phyloP scores from a whole-genome alignment of 2,888 invertebrate genomes.

The Heterodera filipjevi region DNA sequence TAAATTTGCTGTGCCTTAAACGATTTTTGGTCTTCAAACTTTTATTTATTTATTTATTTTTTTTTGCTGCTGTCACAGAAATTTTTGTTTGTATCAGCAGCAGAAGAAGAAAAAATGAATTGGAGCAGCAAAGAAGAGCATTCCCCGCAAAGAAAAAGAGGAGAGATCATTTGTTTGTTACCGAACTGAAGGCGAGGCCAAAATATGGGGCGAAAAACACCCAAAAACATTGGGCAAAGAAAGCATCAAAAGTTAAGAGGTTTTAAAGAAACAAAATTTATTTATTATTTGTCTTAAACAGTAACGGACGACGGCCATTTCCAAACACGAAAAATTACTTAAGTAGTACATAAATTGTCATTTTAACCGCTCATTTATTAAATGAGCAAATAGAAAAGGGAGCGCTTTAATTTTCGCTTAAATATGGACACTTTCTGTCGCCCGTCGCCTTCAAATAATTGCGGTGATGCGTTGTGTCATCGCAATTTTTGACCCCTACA shows the following conservation, averaged over 20 bases:
- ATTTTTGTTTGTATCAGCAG: background rate
- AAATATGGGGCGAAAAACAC: background rate
- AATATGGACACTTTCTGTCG: too few species aligned
- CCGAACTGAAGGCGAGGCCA: background rate
- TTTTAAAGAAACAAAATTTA: too few species aligned
- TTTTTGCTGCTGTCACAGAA: background rate
- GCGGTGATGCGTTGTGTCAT: background rate
- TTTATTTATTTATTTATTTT: background rate
- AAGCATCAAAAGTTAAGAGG: too few species aligned
- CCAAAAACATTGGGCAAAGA: background rate
- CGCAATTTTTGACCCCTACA: background rate
- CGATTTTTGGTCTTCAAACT: constrained; percentile 7
- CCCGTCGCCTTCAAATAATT: background rate
- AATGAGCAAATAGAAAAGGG: background rate
- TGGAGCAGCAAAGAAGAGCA: background rate
- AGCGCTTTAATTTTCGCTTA: too few species aligned
- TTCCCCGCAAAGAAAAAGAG: background rate
- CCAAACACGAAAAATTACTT: too few species aligned
- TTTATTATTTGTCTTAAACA: too few species aligned
- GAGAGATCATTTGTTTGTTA: background rate
- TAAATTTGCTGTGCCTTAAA: background rate
- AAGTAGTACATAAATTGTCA: too few species aligned
- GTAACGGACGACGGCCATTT: too few species aligned
- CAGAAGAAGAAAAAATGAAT: background rate
- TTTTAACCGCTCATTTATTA: too few species aligned